Evolutionary conservation across 2,113 vertebrate genomes (phyloP).

Genomic region (Rhynchopsitta pachyrhyncha): DNA sequence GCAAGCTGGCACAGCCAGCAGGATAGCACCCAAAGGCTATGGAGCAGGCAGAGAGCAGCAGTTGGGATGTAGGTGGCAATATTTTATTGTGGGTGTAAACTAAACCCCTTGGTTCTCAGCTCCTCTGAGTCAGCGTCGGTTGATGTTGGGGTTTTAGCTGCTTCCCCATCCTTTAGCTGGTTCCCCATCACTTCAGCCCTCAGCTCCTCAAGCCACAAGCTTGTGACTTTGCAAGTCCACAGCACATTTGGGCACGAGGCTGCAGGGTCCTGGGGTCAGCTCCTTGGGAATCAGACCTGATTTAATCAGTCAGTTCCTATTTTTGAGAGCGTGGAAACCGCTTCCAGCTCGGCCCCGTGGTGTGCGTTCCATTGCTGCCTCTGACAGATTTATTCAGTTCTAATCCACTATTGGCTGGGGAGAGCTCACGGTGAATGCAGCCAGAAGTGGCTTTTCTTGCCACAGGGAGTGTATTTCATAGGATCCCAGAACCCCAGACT

Average conservation of each 20-base stretch:
- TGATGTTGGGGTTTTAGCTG: background rate
- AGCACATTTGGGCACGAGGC: rapidly evolving
- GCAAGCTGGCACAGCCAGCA: background rate
- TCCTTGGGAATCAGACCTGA: background rate
- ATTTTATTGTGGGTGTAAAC: background rate
- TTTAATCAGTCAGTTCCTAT: background rate
- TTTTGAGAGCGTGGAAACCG: background rate
- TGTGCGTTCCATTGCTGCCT: background rate
- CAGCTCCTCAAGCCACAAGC: background rate
- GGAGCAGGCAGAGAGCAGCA: background rate
- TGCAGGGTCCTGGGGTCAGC: background rate
- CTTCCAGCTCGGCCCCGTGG: background rate
- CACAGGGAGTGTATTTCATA: background rate
- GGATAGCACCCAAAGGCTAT: background rate
- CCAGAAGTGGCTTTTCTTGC: background rate
- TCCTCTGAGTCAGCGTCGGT: background rate
- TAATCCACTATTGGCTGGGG: background rate
- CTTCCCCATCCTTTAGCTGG: background rate
- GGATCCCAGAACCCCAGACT: background rate
- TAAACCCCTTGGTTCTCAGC: rapidly evolving
- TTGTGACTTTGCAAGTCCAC: background rate
- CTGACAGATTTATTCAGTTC: background rate
- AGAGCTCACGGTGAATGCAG: rapidly evolving
- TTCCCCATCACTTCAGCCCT: background rate
- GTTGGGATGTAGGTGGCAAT: rapidly evolving